Evolutionary conservation across 2,888 invertebrate genomes (phyloP).

Genomic region (Neoscelio sp.): DNA sequence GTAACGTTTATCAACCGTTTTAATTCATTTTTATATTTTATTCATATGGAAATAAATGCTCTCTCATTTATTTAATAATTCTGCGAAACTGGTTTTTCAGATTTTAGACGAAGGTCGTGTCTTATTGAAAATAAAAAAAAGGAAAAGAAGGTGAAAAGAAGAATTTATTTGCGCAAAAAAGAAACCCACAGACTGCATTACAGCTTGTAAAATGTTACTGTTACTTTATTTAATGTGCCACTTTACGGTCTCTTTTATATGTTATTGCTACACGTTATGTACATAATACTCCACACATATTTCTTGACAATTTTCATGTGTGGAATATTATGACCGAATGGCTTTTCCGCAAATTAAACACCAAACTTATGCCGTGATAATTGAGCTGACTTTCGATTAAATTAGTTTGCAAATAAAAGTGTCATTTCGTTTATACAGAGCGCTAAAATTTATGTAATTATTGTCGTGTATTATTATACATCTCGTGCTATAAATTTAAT

Average conservation of each 20-base stretch:
- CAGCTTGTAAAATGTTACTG: slow-evolving; percentile 19
- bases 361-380: too few species aligned
- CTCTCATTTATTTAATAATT: too few species aligned
- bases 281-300: slow-evolving; percentile 1
- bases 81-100: slow-evolving; percentile 12
- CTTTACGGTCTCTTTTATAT: slow-evolving; percentile 13
- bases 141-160: background rate
- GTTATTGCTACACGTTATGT: background rate
- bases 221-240: slow-evolving; percentile 26
- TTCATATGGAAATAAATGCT: background rate
- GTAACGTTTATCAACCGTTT: slow-evolving; percentile 21
- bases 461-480: too few species aligned
- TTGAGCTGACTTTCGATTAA: too few species aligned
- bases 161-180: slow-evolving; percentile 4
- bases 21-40: slow-evolving; percentile 35
- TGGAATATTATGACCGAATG: too few species aligned
- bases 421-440: too few species aligned
- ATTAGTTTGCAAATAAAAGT: too few species aligned
- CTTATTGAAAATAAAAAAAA: background rate
- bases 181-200: slow-evolving; percentile 9
- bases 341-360: too few species aligned
- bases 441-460: too few species aligned
- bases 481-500: too few species aligned
- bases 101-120: slow-evolving; percentile 20
- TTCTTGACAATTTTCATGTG: background rate